phyloP scores from a whole-genome alignment of 2,888 invertebrate species.

The Synergus umbraculus region DNA sequence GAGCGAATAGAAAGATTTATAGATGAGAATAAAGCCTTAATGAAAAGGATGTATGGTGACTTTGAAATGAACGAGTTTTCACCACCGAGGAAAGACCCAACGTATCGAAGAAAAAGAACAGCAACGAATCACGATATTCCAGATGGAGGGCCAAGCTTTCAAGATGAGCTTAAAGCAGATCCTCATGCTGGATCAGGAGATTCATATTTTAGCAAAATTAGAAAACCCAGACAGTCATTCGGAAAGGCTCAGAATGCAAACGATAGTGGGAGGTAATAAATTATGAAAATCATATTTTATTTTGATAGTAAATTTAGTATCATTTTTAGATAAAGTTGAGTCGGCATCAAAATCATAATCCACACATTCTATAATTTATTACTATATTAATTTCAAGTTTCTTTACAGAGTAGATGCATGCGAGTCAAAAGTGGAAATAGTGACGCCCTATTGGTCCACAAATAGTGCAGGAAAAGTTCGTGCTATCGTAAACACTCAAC shows the following conservation, averaged over 20 bases:
- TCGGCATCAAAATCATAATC: too few species aligned
- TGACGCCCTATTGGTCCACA: slow-evolving; percentile 96
- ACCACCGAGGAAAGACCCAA: slow-evolving; percentile 76
- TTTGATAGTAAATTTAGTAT: too few species aligned
- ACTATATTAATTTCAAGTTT: not conserved
- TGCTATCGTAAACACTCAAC: slow-evolving; percentile 95
- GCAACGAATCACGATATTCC: slow-evolving; percentile 64
- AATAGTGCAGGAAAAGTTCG: slow-evolving; percentile 94
- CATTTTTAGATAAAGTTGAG: too few species aligned
- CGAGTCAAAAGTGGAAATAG: slow-evolving; percentile 94
- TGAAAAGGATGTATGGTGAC: slow-evolving; percentile 96
- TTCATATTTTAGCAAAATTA: slow-evolving; percentile 79
- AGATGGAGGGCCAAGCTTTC: slow-evolving; percentile 68
- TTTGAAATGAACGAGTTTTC: slow-evolving; percentile 82
- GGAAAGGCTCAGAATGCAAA: slow-evolving; percentile 77
- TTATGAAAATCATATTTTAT: slow-evolving; percentile 26
- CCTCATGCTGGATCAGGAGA: slow-evolving; percentile 77
- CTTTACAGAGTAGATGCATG: slow-evolving; percentile 88
- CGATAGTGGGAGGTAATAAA: slow-evolving; percentile 79
- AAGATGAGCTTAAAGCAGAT: slow-evolving; percentile 64
- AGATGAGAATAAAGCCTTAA: slow-evolving; percentile 95
- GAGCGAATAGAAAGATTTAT: slow-evolving; percentile 94
- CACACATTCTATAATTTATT: too few species aligned
- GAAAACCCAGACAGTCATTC: slow-evolving; percentile 80
- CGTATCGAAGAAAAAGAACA: slow-evolving; percentile 63